These are phyloP conservation scores for Thera obeliscata DNA, from an alignment of 2,888 invertebrate genomes.

Conservation along the genomic window DNA sequence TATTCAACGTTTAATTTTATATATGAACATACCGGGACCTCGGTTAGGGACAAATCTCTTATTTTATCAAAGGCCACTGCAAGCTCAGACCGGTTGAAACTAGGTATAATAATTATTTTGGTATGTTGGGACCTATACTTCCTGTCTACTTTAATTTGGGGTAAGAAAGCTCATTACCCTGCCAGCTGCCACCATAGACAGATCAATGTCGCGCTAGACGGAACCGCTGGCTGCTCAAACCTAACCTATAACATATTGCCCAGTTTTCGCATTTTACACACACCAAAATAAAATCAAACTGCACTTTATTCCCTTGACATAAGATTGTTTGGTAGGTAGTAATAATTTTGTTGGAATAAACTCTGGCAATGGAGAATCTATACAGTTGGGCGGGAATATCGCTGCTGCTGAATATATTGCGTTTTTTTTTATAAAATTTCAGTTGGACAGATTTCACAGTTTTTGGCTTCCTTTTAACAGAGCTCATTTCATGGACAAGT, in stretches of 20 bases:
- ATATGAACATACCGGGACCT: no score
- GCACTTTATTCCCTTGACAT: constrained; percentile 25
- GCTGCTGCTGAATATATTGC: constrained; percentile 49
- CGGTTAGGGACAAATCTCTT: no score
- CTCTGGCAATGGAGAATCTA: constrained; percentile 43
- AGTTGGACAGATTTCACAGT: no score
- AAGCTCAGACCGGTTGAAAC: no score
- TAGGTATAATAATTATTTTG: no score
- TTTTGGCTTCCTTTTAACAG: no score
- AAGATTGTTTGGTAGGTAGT: constrained; percentile 27
- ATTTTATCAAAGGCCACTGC: no score
- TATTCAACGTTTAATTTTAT: no score
- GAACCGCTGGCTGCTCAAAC: constrained; percentile 61
- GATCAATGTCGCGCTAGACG: constrained; percentile 69
- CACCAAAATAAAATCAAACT: constrained; percentile 31
- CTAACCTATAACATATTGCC: constrained; percentile 41
- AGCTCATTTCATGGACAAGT: no score
- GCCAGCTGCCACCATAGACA: constrained; percentile 53
- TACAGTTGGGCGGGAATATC: constrained; percentile 40
- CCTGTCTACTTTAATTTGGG: background rate
- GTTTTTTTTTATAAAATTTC: constrained; percentile 6
- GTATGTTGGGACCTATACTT: background rate
- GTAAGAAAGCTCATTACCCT: constrained; percentile 41
- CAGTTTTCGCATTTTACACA: constrained; percentile 16
- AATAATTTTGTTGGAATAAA: constrained; percentile 28